Conservation (phyloP, 2,113 vertebrate genomes). For the Alectura lathami region DNA sequence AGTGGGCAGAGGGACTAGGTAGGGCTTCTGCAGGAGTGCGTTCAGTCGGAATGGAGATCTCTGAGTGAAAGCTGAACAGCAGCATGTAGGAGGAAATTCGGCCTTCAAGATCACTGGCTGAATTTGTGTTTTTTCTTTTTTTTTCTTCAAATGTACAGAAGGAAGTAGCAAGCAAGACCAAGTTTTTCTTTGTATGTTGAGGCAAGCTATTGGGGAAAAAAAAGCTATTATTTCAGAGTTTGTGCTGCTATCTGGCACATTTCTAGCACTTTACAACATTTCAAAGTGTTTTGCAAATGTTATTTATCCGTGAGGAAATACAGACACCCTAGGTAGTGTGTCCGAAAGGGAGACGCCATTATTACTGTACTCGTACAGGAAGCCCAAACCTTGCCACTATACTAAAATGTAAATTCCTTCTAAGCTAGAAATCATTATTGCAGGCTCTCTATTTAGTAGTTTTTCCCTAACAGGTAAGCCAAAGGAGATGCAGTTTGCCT, state of each 20-base stretch:
- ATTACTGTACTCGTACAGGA: not conserved
- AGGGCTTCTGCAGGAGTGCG: not conserved
- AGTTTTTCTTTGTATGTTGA: slow-evolving; percentile 7
- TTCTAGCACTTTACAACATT: not conserved
- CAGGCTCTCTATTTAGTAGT: not conserved
- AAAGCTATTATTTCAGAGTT: not conserved
- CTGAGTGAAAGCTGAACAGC: not conserved
- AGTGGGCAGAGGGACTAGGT: not conserved
- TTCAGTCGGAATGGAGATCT: not conserved
- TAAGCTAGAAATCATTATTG: not conserved
- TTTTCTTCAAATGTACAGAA: not conserved
- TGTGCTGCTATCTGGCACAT: slow-evolving; percentile 4
- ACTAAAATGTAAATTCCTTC: not conserved
- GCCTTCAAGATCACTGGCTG: not conserved
- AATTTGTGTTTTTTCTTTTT: not conserved
- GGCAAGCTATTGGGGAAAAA: not conserved
- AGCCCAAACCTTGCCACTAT: not conserved
- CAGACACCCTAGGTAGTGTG: not conserved
- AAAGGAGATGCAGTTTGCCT: not conserved
- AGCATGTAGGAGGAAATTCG: not conserved
- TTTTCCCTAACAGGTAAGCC: not conserved
- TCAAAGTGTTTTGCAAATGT: not conserved
- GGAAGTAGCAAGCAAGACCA: not conserved
- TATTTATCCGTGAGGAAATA: not conserved
- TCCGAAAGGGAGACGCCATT: not conserved